These are phyloP conservation scores for Ptilonorhynchus violaceus DNA, from an alignment of 2,113 vertebrate genomes.

Conservation along the genomic window DNA sequence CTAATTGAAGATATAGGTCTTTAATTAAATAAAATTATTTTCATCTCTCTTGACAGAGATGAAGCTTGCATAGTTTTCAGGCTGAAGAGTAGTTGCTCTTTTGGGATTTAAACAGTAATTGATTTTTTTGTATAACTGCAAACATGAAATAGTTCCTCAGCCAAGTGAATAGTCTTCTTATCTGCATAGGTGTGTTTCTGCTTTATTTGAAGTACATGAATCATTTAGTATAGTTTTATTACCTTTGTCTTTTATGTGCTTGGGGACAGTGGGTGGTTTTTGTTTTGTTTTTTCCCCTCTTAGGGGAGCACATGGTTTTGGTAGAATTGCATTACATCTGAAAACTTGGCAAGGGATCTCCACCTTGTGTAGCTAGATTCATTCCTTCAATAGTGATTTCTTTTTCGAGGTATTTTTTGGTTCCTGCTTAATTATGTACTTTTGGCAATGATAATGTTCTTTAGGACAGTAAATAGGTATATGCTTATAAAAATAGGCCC, in stretches of 20 bases:
- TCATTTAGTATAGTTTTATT: background rate
- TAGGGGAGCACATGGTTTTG: background rate
- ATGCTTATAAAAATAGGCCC: background rate
- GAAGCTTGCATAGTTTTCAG: background rate
- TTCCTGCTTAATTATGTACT: background rate
- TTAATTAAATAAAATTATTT: background rate
- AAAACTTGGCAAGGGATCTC: background rate
- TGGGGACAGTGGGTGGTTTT: background rate
- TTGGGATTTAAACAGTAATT: background rate
- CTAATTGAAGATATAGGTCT: background rate
- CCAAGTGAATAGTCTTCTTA: background rate
- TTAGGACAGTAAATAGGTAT: background rate
- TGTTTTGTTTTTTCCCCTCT: background rate
- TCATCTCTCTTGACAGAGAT: background rate
- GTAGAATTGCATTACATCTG: background rate
- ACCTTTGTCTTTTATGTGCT: background rate
- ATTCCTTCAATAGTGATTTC: background rate
- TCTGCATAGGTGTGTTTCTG: background rate
- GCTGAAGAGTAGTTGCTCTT: background rate
- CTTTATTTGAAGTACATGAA: background rate
- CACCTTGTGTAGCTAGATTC: background rate
- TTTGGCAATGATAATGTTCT: background rate
- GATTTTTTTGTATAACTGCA: background rate
- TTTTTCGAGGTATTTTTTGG: background rate
- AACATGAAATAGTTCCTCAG: background rate